These are phyloP conservation scores for Enoplosus armatus DNA, from an alignment of 2,797 vertebrate species.

Conservation along the genomic window DNA sequence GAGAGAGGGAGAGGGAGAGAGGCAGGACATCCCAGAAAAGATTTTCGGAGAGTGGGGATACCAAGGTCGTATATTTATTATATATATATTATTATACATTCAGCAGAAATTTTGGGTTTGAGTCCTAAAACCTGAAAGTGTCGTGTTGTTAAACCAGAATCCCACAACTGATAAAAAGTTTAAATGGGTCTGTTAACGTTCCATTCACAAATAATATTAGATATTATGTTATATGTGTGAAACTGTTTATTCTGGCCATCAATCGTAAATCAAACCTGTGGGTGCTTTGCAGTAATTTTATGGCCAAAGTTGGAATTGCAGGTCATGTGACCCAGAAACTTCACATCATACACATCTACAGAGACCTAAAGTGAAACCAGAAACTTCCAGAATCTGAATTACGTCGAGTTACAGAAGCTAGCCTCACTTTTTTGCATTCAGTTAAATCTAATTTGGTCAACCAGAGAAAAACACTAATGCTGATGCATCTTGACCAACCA, in stretches of 20 bases:
- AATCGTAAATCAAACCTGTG: no score
- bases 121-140: not conserved
- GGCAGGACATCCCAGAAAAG: conserved; percentile 56
- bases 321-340: not conserved
- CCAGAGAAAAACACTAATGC: not conserved
- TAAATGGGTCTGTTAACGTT: not conserved
- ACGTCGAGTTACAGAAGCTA: not conserved
- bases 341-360: no score
- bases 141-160: not conserved
- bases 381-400: not conserved
- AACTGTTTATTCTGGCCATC: not conserved
- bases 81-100: no score
- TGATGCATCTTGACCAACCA: not conserved
- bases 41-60: conserved; percentile 23
- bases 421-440: no score
- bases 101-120: conserved; percentile 4
- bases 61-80: conserved; percentile 24
- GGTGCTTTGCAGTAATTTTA: not conserved
- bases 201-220: not conserved
- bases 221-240: not conserved
- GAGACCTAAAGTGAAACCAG: no score
- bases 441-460: no score
- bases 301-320: not conserved
- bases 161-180: not conserved
- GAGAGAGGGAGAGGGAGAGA: conserved; percentile 24